A percentile compares a stretch with the other conserved stretches of the same genome.
Conservation (phyloP, 2,797 vertebrate species). For the Anguilla marmorata region DNA sequence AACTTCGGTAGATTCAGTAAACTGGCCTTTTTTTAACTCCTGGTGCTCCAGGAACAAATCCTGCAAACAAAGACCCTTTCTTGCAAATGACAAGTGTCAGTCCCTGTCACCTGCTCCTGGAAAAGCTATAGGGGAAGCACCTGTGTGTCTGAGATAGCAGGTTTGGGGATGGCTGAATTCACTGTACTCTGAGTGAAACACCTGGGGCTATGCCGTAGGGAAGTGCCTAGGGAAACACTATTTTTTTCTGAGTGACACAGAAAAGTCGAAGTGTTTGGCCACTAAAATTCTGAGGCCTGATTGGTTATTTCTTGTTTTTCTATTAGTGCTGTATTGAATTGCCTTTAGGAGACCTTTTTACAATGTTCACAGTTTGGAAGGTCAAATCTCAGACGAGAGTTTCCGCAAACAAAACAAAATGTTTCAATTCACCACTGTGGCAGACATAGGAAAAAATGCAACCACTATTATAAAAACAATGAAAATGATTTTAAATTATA, state of each 20-base stretch:
- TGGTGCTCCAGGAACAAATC: neutral
- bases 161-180: neutral
- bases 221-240: neutral
- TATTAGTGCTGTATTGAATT: neutral
- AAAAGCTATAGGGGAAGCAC: neutral
- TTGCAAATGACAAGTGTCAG: neutral
- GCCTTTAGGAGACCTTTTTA: neutral
- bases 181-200: neutral
- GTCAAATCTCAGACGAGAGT: neutral
- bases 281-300: neutral
- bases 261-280: neutral
- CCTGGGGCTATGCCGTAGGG: neutral
- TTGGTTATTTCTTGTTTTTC: neutral
- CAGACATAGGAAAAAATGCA: neutral
- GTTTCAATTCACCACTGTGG: neutral
- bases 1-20: neutral
- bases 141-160: neutral
- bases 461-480: neutral
- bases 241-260: neutral
- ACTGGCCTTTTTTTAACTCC: neutral
- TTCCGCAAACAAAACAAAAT: neutral
- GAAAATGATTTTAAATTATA: neutral
- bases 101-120: neutral
- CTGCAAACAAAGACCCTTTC: neutral
- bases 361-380: neutral